phyloP scores from a whole-genome alignment of 2,888 invertebrate genomes.

The Campopleginae sp. region DNA sequence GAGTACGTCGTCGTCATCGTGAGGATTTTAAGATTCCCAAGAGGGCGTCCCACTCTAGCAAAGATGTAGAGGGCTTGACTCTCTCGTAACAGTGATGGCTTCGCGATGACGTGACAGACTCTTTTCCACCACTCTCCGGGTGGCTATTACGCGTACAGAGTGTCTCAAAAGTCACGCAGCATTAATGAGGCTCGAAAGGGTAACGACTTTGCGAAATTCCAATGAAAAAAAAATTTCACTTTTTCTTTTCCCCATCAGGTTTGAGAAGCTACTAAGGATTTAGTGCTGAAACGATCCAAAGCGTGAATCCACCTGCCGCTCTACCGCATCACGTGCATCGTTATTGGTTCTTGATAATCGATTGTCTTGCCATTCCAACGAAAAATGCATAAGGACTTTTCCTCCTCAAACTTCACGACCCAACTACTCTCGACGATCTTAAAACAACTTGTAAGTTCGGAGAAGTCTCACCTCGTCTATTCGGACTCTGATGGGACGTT shows the following conservation, averaged over 20 bases:
- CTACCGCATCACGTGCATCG: neutral
- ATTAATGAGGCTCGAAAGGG: neutral
- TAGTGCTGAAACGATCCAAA: neutral
- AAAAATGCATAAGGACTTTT: neutral
- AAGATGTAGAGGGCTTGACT: slow-evolving; percentile 54
- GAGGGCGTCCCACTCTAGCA: slow-evolving; percentile 43
- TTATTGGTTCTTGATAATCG: neutral
- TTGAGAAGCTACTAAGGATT: neutral
- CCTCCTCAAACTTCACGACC: neutral
- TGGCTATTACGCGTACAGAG: slow-evolving; percentile 19
- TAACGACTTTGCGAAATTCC: neutral
- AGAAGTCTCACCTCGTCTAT: neutral
- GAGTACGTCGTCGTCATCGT: slow-evolving; percentile 47
- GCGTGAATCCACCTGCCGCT: neutral
- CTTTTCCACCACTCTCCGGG: slow-evolving; percentile 14
- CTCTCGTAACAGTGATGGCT: slow-evolving; percentile 51
- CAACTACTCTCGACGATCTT: neutral
- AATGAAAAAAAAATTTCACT: neutral
- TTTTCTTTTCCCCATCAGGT: neutral
- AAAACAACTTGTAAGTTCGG: neutral
- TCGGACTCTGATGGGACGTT: neutral
- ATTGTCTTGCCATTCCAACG: neutral
- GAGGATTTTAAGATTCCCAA: slow-evolving; percentile 60
- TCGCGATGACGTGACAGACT: slow-evolving; percentile 38
- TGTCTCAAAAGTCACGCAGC: neutral